A percentile compares a stretch with the other conserved stretches of the same genome.
Evolutionary conservation across 92 coral and sea anemone species (phyloP).

Genomic region (Umimayanthus kanabou): DNA sequence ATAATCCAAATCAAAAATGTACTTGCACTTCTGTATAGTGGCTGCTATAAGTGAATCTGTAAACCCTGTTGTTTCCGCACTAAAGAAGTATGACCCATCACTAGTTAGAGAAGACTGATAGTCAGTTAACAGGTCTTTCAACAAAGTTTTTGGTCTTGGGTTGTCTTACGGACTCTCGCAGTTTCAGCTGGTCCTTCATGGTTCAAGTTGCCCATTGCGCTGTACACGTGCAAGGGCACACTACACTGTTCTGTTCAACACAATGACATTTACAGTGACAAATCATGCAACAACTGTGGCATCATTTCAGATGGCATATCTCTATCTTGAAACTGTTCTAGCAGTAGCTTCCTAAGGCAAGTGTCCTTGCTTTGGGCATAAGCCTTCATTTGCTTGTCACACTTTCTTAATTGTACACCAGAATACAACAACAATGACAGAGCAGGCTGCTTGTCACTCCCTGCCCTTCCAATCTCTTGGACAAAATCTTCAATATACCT

Average conservation of each 20-base stretch:
- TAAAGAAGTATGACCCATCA: slow-evolving; percentile 28
- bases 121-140: slow-evolving; percentile 42
- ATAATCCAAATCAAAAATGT: slow-evolving; percentile 17
- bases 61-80: slow-evolving; percentile 39
- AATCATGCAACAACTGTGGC: slow-evolving; percentile 42
- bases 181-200: not conserved
- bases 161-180: not conserved
- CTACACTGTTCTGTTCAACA: slow-evolving; percentile 11
- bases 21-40: slow-evolving; percentile 20
- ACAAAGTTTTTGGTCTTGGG: slow-evolving; percentile 19
- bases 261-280: slow-evolving; percentile 55
- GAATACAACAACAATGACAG: slow-evolving; percentile 16
- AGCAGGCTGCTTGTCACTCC: slow-evolving; percentile 31
- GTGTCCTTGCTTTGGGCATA: slow-evolving; percentile 18
- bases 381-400: slow-evolving; percentile 40
- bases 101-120: slow-evolving; percentile 21
- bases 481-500: slow-evolving; percentile 19
- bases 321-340: slow-evolving; percentile 44
- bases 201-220: not conserved
- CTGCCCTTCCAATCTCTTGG: slow-evolving; percentile 47
- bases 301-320: not conserved
- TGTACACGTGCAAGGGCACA: not conserved
- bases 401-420: slow-evolving; percentile 48
- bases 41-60: slow-evolving; percentile 22
- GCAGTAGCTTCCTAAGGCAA: slow-evolving; percentile 42